phyloP scores from a whole-genome alignment of 2,888 invertebrate genomes.

The Conus canariensis region DNA sequence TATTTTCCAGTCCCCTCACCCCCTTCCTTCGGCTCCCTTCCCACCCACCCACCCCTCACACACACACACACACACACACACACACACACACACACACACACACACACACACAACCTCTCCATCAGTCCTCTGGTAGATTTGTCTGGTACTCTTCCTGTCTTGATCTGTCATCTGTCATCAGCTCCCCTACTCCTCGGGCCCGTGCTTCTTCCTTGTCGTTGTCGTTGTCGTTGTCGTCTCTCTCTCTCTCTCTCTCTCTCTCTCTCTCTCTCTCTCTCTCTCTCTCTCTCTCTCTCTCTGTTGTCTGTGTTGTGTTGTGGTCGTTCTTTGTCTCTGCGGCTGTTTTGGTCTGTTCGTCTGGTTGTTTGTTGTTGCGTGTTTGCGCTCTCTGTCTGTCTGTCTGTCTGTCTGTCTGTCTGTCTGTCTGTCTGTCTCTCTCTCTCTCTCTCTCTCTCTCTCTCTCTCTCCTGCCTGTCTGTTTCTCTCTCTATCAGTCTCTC shows the following conservation, averaged over 20 bases:
- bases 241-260: too few relatives aligned
- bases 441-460: not conserved
- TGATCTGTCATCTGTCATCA: slow-evolving; percentile 19
- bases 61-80: not conserved
- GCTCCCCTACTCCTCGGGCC: not conserved
- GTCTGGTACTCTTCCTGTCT: slow-evolving; percentile 6
- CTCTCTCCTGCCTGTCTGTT: too few relatives aligned
- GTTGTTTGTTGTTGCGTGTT: too few relatives aligned
- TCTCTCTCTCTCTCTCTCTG: too few relatives aligned
- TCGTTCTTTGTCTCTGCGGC: too few relatives aligned
- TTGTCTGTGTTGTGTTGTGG: too few relatives aligned
- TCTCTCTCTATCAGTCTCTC: not conserved
- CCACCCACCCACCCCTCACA: not conserved
- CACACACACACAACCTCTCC: too few relatives aligned
- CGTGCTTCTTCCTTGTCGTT: not conserved
- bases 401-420: not conserved
- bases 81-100: too few relatives aligned
- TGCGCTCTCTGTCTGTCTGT: not conserved
- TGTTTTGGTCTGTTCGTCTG: too few relatives aligned
- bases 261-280: too few relatives aligned
- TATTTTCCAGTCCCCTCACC: not conserved
- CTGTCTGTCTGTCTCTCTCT: not conserved
- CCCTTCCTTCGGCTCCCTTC: not conserved
- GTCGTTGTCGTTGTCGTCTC: not conserved
- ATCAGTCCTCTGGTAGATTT: slow-evolving; percentile 10